These are phyloP conservation scores for Dexiosoma caninum DNA, from an alignment of 2,888 invertebrate species.

Conservation along the genomic window DNA sequence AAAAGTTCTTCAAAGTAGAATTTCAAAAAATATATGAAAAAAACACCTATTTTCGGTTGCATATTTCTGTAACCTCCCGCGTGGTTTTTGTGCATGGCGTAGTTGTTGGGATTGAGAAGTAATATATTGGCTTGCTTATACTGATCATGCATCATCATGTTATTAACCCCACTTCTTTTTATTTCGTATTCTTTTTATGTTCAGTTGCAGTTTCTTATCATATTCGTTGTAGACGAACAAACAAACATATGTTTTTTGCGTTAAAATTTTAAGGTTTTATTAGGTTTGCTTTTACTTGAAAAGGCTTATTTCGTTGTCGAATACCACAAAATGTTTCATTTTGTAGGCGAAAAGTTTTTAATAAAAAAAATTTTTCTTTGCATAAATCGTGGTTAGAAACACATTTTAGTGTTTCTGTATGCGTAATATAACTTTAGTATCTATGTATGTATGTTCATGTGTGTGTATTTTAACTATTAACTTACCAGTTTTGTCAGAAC, in stretches of 20 bases:
- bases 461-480: neutral
- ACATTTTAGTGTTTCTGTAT: neutral
- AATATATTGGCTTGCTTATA: slow-evolving; percentile 10
- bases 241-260: slow-evolving; percentile 45
- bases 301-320: neutral
- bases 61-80: slow-evolving; percentile 38
- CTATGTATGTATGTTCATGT: neutral
- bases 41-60: slow-evolving; percentile 11
- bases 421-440: neutral
- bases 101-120: neutral
- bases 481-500: slow-evolving; percentile 93
- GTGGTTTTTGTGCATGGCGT: slow-evolving; percentile 1
- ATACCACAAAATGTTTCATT: neutral
- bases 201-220: slow-evolving; percentile 20
- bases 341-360: neutral
- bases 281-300: neutral
- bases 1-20: neutral
- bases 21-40: neutral
- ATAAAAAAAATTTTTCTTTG: neutral
- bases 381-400: neutral
- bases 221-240: neutral
- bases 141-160: slow-evolving; percentile 52
- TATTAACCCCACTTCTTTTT: slow-evolving; percentile 57
- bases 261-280: slow-evolving; percentile 27
- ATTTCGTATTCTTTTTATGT: neutral